Evolutionary conservation across 2,888 invertebrate genomes (phyloP).

Genomic region (Pseudococcus viburni): DNA sequence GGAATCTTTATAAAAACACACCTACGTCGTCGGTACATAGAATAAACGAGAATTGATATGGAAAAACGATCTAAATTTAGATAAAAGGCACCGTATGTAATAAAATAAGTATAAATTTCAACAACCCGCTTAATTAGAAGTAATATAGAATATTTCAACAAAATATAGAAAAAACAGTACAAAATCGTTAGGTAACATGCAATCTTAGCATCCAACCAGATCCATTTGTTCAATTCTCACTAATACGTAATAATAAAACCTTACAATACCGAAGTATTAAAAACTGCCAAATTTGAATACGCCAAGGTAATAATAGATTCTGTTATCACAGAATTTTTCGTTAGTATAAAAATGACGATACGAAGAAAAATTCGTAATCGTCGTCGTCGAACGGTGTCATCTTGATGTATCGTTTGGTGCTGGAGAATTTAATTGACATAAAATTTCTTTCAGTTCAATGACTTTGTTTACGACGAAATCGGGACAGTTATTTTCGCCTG

Average conservation of each 20-base stretch:
- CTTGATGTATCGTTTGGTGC: constrained; percentile 17
- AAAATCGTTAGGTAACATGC: constrained; percentile 35
- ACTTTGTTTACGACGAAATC: constrained; percentile 61
- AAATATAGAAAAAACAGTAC: constrained; percentile 9
- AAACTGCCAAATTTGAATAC: not conserved
- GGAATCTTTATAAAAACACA: not conserved
- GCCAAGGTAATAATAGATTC: not conserved
- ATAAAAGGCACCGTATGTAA: not conserved
- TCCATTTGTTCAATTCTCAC: constrained; percentile 54
- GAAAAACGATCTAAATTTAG: not conserved
- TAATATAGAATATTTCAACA: constrained; percentile 27
- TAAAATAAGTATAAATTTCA: constrained; percentile 30
- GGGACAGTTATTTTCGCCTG: constrained; percentile 56
- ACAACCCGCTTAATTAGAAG: constrained; percentile 6
- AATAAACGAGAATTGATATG: constrained; percentile 9
- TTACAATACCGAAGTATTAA: not conserved
- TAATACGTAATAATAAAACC: constrained; percentile 32
- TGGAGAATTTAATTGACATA: constrained; percentile 54
- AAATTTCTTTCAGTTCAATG: constrained; percentile 52
- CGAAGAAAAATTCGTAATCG: constrained; percentile 13
- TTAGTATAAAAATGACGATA: constrained; percentile 26
- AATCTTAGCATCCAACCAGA: constrained; percentile 14
- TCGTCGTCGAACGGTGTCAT: constrained; percentile 35
- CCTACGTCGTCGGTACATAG: not conserved
- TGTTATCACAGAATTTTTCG: constrained; percentile 50